Percentiles rank a stretch among this genome's conserved stretches.
phyloP scores from a whole-genome alignment of 2,113 vertebrate species.

The Monopterus albus region DNA sequence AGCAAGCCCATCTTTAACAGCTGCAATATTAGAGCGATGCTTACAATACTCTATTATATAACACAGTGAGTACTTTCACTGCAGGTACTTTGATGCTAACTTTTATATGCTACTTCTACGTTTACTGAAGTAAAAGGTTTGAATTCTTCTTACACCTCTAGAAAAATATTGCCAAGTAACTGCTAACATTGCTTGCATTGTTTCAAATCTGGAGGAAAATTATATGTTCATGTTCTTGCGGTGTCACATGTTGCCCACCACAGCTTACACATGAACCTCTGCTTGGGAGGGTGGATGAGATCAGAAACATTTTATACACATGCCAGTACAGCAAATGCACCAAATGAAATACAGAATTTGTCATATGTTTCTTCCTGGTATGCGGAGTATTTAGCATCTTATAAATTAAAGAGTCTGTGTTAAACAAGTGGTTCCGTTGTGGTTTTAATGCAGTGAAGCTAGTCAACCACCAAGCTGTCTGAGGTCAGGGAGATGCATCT shows the following conservation, averaged over 20 bases:
- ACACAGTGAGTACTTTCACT: too few species aligned
- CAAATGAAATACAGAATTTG: not conserved
- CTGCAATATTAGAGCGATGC: too few species aligned
- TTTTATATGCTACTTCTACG: not conserved
- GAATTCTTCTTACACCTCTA: not conserved
- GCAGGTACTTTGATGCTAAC: too few species aligned
- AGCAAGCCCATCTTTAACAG: too few species aligned
- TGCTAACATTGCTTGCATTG: not conserved
- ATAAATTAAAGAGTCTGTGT: too few species aligned
- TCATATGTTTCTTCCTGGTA: not conserved
- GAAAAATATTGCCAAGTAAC: not conserved
- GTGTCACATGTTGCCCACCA: not conserved
- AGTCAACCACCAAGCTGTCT: not conserved
- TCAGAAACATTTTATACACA: conserved; percentile 2
- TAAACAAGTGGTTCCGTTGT: not conserved
- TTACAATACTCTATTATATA: too few species aligned
- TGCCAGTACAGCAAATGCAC: not conserved
- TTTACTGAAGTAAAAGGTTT: not conserved
- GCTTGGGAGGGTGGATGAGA: conserved; percentile 12
- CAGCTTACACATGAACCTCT: too few species aligned
- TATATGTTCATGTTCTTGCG: not conserved
- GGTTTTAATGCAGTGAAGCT: conserved; percentile 1
- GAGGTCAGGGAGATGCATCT: conserved; percentile 5
- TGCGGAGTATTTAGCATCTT: too few species aligned
- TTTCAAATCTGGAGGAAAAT: not conserved